Evolutionary conservation across 1,140 invertebrate genomes (phyloP).

Genomic region (Ephestia elutella): DNA sequence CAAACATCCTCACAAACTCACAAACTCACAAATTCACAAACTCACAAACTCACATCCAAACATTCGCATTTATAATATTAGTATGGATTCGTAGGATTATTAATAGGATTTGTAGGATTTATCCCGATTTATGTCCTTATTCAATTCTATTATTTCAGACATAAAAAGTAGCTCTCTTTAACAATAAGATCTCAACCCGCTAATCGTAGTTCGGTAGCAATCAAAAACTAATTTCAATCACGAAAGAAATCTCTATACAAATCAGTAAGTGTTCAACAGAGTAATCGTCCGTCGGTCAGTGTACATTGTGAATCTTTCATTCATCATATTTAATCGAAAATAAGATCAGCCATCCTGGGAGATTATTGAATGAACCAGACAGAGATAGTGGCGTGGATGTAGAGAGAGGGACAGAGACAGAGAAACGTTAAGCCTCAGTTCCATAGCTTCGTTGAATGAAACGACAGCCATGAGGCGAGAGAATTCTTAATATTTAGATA

Average conservation of each 20-base stretch:
- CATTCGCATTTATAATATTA: no score
- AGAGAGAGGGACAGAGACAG: conserved; percentile 24
- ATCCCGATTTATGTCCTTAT: no score
- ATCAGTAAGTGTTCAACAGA: conserved; percentile 26
- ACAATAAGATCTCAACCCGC: background rate
- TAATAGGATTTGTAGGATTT: no score
- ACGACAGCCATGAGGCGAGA: no score
- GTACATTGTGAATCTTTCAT: conserved; percentile 45
- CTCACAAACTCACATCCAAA: no score
- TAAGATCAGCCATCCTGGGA: conserved; percentile 43
- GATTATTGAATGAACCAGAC: conserved; percentile 50
- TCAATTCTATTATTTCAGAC: no score
- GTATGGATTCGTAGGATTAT: no score
- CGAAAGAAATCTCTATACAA: background rate
- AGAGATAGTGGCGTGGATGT: conserved; percentile 23
- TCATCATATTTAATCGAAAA: conserved; percentile 61
- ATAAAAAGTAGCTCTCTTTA: no score
- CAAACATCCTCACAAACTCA: no score
- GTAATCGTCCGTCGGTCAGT: conserved; percentile 32
- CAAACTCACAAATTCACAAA: no score
- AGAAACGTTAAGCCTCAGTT: conserved; percentile 25
- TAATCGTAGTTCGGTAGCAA: conserved; percentile 17
- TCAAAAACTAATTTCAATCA: background rate
- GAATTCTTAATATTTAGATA: no score
- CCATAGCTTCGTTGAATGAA: background rate